phyloP scores from a whole-genome alignment of 2,888 invertebrate species.

The Acanthacorydalis orientalis region DNA sequence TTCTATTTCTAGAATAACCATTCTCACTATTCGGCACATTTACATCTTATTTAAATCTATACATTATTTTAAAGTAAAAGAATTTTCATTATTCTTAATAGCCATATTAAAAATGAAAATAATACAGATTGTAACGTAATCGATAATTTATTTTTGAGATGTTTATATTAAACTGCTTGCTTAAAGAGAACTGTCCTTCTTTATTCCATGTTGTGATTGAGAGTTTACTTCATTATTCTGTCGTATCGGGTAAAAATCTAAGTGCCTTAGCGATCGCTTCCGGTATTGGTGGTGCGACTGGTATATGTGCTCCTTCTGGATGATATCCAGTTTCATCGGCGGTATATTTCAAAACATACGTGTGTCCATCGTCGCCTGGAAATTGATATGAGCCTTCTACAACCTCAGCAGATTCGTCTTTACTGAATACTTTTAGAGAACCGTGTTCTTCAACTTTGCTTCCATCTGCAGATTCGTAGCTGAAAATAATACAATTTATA shows the following conservation, averaged over 20 bases:
- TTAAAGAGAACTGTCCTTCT: no score
- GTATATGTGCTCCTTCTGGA: constrained; percentile 26
- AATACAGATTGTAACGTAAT: no score
- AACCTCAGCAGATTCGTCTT: constrained; percentile 28
- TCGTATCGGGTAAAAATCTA: not conserved
- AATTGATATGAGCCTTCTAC: constrained; percentile 35
- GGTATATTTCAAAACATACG: constrained; percentile 35
- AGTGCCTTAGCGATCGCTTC: constrained; percentile 18
- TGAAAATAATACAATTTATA: constrained; percentile 16
- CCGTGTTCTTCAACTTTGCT: constrained; percentile 42
- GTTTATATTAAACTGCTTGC: no score
- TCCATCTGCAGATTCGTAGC: constrained; percentile 44
- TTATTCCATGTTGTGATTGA: no score
- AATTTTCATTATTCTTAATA: no score
- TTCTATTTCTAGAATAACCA: no score
- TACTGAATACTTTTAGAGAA: constrained; percentile 31
- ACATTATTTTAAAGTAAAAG: no score
- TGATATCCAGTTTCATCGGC: constrained; percentile 57
- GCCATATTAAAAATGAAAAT: no score
- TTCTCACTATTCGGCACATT: no score
- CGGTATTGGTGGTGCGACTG: constrained; percentile 17
- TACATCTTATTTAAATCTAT: no score
- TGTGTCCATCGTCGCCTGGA: constrained; percentile 43
- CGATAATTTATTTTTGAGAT: no score
- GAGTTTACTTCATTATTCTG: no score